Evolutionary conservation across 1,140 invertebrate genomes (phyloP).

Genomic region (Saccostrea glomerata): DNA sequence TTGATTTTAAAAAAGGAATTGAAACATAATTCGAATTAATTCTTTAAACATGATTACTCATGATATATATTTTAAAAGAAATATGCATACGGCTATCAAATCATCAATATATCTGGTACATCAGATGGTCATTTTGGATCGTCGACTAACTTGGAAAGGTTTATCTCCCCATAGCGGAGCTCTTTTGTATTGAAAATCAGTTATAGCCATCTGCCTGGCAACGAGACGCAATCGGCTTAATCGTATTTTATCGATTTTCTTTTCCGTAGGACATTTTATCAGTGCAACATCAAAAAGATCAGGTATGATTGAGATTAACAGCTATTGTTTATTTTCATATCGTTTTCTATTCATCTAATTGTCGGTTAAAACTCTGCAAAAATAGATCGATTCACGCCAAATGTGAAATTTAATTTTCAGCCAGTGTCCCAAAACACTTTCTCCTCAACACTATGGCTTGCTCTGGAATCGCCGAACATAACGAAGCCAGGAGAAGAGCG

Average conservation of each 20-base stretch:
- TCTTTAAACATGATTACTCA: too few species aligned
- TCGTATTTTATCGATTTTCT: constrained; percentile 22
- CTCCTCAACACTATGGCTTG: constrained; percentile 16
- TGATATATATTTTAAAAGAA: too few species aligned
- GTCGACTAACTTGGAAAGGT: too few species aligned
- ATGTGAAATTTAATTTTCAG: constrained; percentile 9
- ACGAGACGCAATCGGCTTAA: constrained; percentile 13
- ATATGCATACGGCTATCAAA: too few species aligned
- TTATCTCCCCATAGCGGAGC: constrained; percentile 8
- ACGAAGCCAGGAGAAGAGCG: constrained; percentile 31
- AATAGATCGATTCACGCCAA: not conserved
- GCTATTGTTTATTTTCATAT: not conserved
- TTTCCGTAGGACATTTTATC: constrained; percentile 16
- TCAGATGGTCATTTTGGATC: too few species aligned
- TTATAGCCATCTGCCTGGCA: constrained; percentile 1
- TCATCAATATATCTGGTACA: too few species aligned
- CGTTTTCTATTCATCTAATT: not conserved
- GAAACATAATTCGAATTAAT: too few species aligned
- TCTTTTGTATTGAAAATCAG: not conserved
- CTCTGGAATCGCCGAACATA: constrained; percentile 36
- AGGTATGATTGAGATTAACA: constrained; percentile 21
- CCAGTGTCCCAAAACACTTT: constrained; percentile 4
- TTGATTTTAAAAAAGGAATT: too few species aligned
- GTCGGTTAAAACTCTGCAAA: not conserved
- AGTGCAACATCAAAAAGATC: constrained; percentile 9